These are phyloP conservation scores for Sandelia bainsii DNA, from an alignment of 2,797 vertebrate species.

Conservation along the genomic window DNA sequence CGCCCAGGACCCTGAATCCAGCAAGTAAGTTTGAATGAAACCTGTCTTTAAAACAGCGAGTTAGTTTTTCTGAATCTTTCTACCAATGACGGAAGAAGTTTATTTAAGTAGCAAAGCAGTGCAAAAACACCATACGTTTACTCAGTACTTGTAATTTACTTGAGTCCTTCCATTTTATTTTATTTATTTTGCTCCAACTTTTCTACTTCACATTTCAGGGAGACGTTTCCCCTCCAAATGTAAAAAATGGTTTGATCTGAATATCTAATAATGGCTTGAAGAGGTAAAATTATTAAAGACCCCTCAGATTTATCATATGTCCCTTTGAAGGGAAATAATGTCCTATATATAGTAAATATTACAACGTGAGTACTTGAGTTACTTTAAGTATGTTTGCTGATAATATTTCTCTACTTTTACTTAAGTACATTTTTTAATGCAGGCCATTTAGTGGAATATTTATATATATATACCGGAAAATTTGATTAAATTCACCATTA, in stretches of 20 bases:
- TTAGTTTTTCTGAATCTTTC: background rate
- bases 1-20: constrained; percentile 72
- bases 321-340: no score
- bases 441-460: no score
- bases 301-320: background rate
- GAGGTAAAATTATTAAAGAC: background rate
- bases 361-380: no score
- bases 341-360: no score
- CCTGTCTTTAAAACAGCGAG: background rate
- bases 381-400: background rate
- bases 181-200: background rate
- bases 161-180: background rate
- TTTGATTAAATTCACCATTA: no score
- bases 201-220: background rate
- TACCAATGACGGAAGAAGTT: background rate
- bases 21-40: constrained; percentile 72
- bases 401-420: background rate
- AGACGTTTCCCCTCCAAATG: background rate
- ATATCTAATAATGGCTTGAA: background rate
- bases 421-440: background rate
- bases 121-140: background rate
- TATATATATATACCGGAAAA: no score
- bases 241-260: background rate
- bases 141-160: background rate
- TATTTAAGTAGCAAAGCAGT: background rate